Percentiles rank a stretch among this genome's conserved stretches.
phyloP scores from a whole-genome alignment of 2,888 invertebrate genomes.

The Tetheella fluctuosa region DNA sequence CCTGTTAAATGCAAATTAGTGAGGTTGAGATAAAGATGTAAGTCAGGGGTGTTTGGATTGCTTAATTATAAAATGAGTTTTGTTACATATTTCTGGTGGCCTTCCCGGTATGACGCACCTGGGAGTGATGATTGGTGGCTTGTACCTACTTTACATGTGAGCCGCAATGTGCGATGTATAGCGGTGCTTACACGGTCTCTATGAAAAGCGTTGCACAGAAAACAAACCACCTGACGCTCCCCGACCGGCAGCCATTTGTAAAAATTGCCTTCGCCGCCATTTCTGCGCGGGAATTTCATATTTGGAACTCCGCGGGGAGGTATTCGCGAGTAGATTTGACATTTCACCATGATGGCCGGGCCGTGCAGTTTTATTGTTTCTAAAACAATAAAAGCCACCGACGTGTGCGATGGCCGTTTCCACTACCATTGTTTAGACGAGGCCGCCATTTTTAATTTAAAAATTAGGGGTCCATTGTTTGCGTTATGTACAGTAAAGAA shows the following conservation, averaged over 20 bases:
- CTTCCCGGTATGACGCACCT: constrained; percentile 26
- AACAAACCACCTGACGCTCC: constrained; percentile 66
- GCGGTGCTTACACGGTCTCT: constrained; percentile 37
- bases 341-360: constrained; percentile 72
- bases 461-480: constrained; percentile 71
- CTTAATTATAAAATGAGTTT: constrained; percentile 42
- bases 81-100: constrained; percentile 17
- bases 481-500: constrained; percentile 24
- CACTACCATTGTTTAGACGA: constrained; percentile 66
- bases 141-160: constrained; percentile 18
- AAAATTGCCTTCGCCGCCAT: constrained; percentile 82
- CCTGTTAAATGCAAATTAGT: constrained; percentile 74
- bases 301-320: constrained; percentile 78
- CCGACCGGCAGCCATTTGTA: constrained; percentile 81
- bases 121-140: constrained; percentile 23
- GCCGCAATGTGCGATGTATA: constrained; percentile 19
- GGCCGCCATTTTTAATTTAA: constrained; percentile 74
- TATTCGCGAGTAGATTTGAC: constrained; percentile 71
- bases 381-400: constrained; percentile 68
- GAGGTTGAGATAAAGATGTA: constrained; percentile 61
- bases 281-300: constrained; percentile 81
- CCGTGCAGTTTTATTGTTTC: constrained; percentile 74
- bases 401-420: constrained; percentile 65
- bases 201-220: constrained; percentile 44
- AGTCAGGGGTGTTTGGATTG: constrained; percentile 53